phyloP scores from a whole-genome alignment of 2,113 vertebrate species.

The Illadopsis cleaveri region DNA sequence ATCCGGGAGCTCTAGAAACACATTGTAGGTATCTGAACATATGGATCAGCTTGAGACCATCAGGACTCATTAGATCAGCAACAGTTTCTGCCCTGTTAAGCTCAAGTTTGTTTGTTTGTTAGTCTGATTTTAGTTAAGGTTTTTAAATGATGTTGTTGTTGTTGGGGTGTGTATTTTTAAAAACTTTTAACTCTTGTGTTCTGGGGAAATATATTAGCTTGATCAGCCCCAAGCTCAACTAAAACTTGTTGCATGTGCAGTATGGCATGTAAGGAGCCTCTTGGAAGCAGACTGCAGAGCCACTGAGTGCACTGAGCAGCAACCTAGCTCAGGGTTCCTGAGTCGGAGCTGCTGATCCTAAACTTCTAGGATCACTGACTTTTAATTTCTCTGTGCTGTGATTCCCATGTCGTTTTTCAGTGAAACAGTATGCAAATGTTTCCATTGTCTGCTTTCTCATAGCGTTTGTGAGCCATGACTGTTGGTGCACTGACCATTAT shows the following conservation, averaged over 20 bases:
- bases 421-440: neutral
- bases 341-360: neutral
- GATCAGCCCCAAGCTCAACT: neutral
- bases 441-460: neutral
- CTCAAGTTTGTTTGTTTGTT: neutral
- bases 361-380: neutral
- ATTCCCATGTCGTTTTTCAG: neutral
- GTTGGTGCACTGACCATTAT: neutral
- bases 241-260: neutral
- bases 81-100: neutral
- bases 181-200: neutral
- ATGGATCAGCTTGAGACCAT: neutral
- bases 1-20: neutral
- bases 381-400: neutral
- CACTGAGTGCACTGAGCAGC: neutral
- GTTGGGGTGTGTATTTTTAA: neutral
- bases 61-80: neutral
- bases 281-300: neutral
- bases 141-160: neutral
- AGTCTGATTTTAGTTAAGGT: neutral
- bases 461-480: neutral
- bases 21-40: fast-evolving
- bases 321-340: neutral
- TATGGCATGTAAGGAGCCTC: neutral
- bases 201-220: neutral